Percentiles rank a stretch among this genome's conserved stretches.
Conservation (phyloP, 2,888 invertebrate species). For the Clivina fossor region DNA sequence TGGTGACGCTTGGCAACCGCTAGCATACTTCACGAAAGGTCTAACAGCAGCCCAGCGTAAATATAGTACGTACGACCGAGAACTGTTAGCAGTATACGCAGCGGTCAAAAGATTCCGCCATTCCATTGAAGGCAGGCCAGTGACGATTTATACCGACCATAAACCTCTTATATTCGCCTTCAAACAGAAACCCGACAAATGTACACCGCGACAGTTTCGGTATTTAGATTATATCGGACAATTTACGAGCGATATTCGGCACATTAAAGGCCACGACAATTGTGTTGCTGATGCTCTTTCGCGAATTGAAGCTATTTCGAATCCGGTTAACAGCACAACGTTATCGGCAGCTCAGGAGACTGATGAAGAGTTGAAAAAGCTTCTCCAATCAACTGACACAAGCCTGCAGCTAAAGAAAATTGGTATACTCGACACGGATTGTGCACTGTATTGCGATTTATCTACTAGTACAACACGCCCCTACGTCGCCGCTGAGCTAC, state of each 20-base stretch:
- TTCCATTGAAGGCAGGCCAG: slow-evolving; percentile 45
- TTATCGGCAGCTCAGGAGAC: slow-evolving; percentile 40
- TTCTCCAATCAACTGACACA: neutral
- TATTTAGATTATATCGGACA: too few relatives aligned
- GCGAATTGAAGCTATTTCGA: slow-evolving; percentile 39
- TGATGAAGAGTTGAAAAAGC: slow-evolving; percentile 40
- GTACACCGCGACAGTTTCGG: slow-evolving; percentile 44
- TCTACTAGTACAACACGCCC: slow-evolving; percentile 35
- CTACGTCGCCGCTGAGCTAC: slow-evolving; percentile 37
- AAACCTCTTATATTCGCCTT: slow-evolving; percentile 46
- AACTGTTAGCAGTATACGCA: slow-evolving; percentile 45
- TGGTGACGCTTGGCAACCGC: slow-evolving; percentile 42
- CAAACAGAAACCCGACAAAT: slow-evolving; percentile 40
- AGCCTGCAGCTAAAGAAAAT: slow-evolving; percentile 2
- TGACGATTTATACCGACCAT: slow-evolving; percentile 45
- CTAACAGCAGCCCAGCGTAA: slow-evolving; percentile 43
- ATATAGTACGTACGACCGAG: slow-evolving; percentile 45
- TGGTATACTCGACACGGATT: neutral
- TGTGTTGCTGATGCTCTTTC: slow-evolving; percentile 46
- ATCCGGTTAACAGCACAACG: slow-evolving; percentile 27
- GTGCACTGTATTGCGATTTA: slow-evolving; percentile 37
- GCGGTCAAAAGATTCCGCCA: slow-evolving; percentile 44
- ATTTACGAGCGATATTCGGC: slow-evolving; percentile 42
- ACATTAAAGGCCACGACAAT: slow-evolving; percentile 45
- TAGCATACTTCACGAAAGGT: slow-evolving; percentile 46